Base-by-base conservation (phyloP, 92 coral and sea anemone species). In the Chrysogorgia sp. region DNA sequence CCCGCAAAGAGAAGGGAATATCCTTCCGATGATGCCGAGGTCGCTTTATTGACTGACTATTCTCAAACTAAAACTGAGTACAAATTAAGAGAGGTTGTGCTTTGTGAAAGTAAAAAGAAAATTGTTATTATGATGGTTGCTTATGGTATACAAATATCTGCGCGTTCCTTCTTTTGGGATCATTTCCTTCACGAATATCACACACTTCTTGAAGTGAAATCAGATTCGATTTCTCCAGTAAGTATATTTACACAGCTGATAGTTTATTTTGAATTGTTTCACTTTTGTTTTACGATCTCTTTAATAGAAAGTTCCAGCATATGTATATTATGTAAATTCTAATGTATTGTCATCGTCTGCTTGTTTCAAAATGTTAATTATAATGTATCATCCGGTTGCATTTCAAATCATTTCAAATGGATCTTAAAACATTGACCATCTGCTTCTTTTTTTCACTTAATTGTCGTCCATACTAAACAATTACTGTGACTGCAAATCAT, bases 101-200 rank as follows among this genome's bases (percentile, higher is more conserved):
- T 85, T 19, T 85, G 58, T 53, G 92, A 91, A n/a, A 87, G 90
- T 41, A 79, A 86, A 3, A 88, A 90, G 58, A 88, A 84, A 68
- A 84, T 87, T 10, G 64, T 83, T 50, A 90, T 92, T 87, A 22
- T 90, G 41, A 82, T 88, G 41, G 81, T 82, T 19, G 76, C 87
- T 12, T 72, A 72, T 56, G 79, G 79, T 5, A 31, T 87, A 7
- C 97, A 92, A 24, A 80, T 92, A 32, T 70, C 89, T 34, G 69
- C 84, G 3, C 88, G 97, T 24, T 87, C 92, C 26, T 84, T 80
- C 2, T 81, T 90, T 34, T 92, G 97, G 96, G 97, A 92, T 65
- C 90, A 81, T 58, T 92, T 83, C 47, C 29, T 90, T 1, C 90
- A 85, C 21, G 83, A 89, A 24, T 92, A 92, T 74, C 90, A 87